Evolutionary conservation across 2,113 vertebrate genomes (phyloP), one percentile per base, ranked within the genome.

Genomic region (Cebidichthys violaceus): DNA sequence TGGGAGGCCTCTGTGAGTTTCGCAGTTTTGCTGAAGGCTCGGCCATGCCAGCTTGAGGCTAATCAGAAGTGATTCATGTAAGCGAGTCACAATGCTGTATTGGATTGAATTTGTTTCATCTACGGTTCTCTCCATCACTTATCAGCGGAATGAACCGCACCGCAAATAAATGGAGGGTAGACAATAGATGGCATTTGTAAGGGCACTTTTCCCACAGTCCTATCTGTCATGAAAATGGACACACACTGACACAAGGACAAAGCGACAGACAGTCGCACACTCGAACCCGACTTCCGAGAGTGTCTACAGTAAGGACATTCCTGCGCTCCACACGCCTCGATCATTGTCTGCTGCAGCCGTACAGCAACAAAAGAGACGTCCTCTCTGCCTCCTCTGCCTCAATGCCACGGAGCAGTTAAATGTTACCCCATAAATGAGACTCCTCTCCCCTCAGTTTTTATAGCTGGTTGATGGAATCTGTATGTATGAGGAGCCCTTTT

Each of bases 161-260:
- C 61, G 83, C 68, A 88, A 92, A 93, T 85, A 90, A 84, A 92
- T 86, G 81, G 90, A 70, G 72, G 79, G 72, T 8, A 83, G 85
- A 94, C 93, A 94, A 94, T 92, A 22, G 89, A 27, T 8, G 9
- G 52, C 80, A 74, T 90, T 93, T 85, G 90, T 89, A 86, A 88
- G 91, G 88, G 66, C 85, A 92, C 84, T 94, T 93, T 94, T 94
- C 93, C 93, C 93, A 94, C 93, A 94, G 88, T 91, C 88, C 86
- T 82, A 83, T 92, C 88, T 92, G 91, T 90, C 89, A 90, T 24
- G 83, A 88, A 91, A 93, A 91, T 88, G 91, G 92, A 93, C 93
- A 91, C 93, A 92, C 91, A 93, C 89, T 93, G 91, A 91, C 89
- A 88, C 79, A 57, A 57, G 87, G 81, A 93, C 92, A 94, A 94